Evolutionary conservation across 2,888 invertebrate species (phyloP).

Genomic region (Coleophora flavipennella): DNA sequence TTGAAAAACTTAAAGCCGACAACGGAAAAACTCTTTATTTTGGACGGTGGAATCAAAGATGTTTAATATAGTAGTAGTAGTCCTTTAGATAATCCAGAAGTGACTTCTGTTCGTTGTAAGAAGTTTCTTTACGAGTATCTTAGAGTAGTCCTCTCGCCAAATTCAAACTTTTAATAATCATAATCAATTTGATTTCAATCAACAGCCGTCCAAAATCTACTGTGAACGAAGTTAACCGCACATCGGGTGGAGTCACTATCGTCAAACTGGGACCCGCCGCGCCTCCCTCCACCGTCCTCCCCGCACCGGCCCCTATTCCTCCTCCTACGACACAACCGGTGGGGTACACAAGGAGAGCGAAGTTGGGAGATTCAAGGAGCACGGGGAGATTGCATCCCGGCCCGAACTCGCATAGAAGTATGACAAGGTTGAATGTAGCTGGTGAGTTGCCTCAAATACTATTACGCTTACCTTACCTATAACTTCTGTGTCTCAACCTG

Average conservation of each 20-base stretch:
- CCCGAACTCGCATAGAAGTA: constrained; percentile 82
- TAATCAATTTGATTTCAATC: constrained; percentile 8
- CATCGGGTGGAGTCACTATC: constrained; percentile 83
- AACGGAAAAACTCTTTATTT: no score
- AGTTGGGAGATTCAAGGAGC: constrained; percentile 82
- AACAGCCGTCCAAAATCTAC: constrained; percentile 48
- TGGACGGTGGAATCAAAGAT: no score
- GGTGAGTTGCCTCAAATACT: constrained; percentile 37
- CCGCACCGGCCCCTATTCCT: constrained; percentile 10
- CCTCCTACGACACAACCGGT: constrained; percentile 15
- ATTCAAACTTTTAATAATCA: no score
- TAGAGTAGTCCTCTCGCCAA: no score
- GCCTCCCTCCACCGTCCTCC: constrained; percentile 15
- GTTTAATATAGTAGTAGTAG: no score
- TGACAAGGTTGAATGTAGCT: constrained; percentile 83
- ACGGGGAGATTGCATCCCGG: constrained; percentile 81
- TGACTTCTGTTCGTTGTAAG: no score
- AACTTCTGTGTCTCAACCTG: no score
- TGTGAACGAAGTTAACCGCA: constrained; percentile 76
- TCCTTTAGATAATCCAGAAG: no score
- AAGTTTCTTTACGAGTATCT: no score
- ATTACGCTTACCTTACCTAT: no score
- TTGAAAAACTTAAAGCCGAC: no score
- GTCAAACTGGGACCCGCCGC: constrained; percentile 72
- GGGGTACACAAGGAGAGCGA: constrained; percentile 75